phyloP scores from a whole-genome alignment of 2,888 invertebrate species.

The Drosophila leonis region DNA sequence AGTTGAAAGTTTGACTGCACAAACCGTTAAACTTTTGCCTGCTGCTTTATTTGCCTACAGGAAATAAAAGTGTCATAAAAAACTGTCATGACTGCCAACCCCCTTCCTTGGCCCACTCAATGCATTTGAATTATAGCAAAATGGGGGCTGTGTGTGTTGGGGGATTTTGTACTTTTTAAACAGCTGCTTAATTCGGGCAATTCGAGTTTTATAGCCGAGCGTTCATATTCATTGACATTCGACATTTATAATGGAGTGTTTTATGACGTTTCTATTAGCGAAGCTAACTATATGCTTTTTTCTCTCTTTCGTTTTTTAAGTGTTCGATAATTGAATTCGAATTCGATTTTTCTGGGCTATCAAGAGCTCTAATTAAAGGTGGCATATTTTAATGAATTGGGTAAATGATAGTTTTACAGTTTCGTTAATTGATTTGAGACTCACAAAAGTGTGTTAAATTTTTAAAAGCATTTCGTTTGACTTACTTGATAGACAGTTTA shows the following conservation, averaged over 20 bases:
- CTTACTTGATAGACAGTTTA: not conserved
- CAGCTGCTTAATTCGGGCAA: conserved; percentile 70
- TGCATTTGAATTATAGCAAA: conserved; percentile 60
- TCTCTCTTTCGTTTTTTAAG: conserved; percentile 26
- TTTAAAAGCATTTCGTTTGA: not conserved
- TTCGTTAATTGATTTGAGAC: not conserved
- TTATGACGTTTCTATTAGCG: conserved; percentile 30
- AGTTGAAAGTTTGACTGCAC: conserved; percentile 65
- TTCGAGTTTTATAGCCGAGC: conserved; percentile 54
- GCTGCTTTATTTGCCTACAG: conserved; percentile 72
- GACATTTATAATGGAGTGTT: conserved; percentile 47
- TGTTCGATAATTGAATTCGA: conserved; percentile 61
- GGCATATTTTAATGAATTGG: conserved; percentile 9
- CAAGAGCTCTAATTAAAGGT: conserved; percentile 12
- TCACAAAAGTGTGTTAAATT: not conserved
- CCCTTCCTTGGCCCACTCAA: conserved; percentile 9
- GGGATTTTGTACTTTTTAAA: conserved; percentile 27
- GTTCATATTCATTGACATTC: conserved; percentile 49
- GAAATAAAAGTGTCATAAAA: conserved; percentile 78
- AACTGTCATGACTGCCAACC: conserved; percentile 59
- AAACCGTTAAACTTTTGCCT: conserved; percentile 24
- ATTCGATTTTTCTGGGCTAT: conserved; percentile 14
- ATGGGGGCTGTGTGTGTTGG: not conserved
- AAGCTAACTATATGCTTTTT: conserved; percentile 17
- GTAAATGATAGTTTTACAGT: conserved; percentile 4